These are phyloP conservation scores for Esox niger DNA, from an alignment of 2,113 vertebrate species.

Conservation along the genomic window DNA sequence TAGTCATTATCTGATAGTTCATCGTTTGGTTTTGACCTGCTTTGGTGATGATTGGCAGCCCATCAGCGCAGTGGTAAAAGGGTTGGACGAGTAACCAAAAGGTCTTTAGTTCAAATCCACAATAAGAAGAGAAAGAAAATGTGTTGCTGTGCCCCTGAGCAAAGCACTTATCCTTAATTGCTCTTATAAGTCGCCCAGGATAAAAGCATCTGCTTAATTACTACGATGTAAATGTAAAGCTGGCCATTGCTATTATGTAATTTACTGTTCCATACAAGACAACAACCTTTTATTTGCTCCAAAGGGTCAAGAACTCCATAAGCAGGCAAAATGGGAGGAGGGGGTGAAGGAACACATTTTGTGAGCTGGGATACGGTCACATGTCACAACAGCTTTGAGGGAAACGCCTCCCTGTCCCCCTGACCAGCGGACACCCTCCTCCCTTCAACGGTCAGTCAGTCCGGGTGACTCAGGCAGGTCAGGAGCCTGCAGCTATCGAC, in stretches of 20 bases:
- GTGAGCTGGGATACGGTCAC: background rate
- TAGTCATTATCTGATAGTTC: conserved; percentile 2
- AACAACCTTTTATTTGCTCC: conserved; percentile 18
- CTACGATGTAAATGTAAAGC: too few species aligned
- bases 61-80: too few species aligned
- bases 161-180: too few species aligned
- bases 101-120: too few species aligned
- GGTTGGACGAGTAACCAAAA: too few species aligned
- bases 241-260: background rate
- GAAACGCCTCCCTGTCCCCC: conserved; percentile 12
- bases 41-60: too few species aligned
- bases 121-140: too few species aligned
- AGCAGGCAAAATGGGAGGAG: background rate
- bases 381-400: background rate
- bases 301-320: conserved; percentile 3
- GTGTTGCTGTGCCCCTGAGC: too few species aligned
- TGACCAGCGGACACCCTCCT: conserved; percentile 19
- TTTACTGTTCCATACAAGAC: conserved; percentile 18
- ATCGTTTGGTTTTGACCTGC: conserved; percentile 2
- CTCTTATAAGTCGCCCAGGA: too few species aligned
- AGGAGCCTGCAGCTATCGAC: conserved; percentile 58
- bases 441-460: conserved; percentile 39
- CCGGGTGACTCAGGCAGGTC: conserved; percentile 15
- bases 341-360: background rate
- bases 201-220: too few species aligned